Base-by-base conservation (phyloP, 2,888 invertebrate species). In the Pandemis corylana region DNA sequence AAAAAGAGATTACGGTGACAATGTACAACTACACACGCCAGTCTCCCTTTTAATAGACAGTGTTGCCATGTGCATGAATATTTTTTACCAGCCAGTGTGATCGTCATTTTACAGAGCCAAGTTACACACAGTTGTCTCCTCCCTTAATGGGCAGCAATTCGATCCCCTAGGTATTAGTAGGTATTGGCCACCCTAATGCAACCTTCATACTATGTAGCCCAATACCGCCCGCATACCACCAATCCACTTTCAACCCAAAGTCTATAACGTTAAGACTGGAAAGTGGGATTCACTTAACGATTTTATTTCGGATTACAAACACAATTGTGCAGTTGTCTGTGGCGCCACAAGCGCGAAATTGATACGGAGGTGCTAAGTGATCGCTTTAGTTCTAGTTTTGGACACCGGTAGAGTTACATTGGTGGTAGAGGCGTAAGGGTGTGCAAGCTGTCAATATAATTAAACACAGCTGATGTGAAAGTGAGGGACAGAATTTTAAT, bases 141-240 rank as follows among this genome's bases (percentile, higher is more conserved):
- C 74, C 61, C 61, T 64, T 74, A 74, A 74, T 74, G 74, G 74
- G 49, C 59, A 74, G 74, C 74, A 74, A 74, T 70, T 66, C 51
- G 74, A 74, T 69, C 74, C 69, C 72, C 74, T 64, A 61, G 51
- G 20, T 49, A 74, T 46, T 66, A 69, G 65, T 64, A 61, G 51
- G 20, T 49, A 74, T 46, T 66, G 74, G 65, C 65, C 74, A 70
- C 74, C 74, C 74, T 70, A 74, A 74, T 74, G 74, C 74, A 74
- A 74, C 65, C 74, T 70, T 74, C 69, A 53, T 65, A 67, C n/a
- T 3, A 53, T 10, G 59, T 62, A 74, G 70, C 74, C 61, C 9
- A 61, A 74, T 28, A 70, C 74, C 61, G n/a, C 36, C 46, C 68
- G 65, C 41, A 28, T 28, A 6, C 12, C 41, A 9, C 28, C 51